Evolutionary conservation across 2,113 vertebrate genomes (phyloP).

Genomic region (Hirundichthys speculiger): DNA sequence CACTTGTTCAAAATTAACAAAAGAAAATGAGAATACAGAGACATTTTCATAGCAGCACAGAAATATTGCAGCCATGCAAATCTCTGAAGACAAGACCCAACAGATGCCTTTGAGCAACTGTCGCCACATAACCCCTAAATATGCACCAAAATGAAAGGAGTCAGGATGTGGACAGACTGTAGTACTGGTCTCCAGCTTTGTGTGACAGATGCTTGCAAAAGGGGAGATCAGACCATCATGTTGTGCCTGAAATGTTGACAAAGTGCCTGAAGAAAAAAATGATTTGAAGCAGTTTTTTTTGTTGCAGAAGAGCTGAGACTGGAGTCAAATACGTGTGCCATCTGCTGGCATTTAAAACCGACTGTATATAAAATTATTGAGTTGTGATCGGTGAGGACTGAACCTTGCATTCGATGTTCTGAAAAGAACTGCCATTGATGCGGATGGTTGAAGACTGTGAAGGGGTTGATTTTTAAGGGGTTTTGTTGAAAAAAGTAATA

Average conservation of each 20-base stretch:
- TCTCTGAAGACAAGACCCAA: neutral
- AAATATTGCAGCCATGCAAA: neutral
- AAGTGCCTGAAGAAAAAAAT: constrained; percentile 24
- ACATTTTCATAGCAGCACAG: neutral
- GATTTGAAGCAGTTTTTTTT: neutral
- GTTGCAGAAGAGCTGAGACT: constrained; percentile 22
- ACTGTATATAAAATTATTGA: neutral
- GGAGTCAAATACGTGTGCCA: constrained; percentile 33
- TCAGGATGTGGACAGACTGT: constrained; percentile 6
- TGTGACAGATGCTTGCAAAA: constrained; percentile 11
- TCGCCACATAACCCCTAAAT: neutral
- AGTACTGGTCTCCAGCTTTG: constrained; percentile 5
- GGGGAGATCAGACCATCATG: constrained; percentile 1
- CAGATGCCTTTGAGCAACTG: neutral
- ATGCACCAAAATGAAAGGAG: neutral
- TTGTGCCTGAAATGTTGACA: constrained; percentile 22
- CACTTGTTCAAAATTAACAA: constrained; percentile 20
- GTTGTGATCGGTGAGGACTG: neutral
- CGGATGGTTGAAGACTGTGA: no score
- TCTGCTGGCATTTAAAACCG: constrained; percentile 40
- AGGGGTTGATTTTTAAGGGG: no score
- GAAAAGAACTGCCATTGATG: neutral
- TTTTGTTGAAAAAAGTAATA: no score
- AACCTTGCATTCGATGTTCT: neutral
- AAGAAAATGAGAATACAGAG: constrained; percentile 27